A percentile compares a stretch with the other conserved stretches of the same genome.
These are phyloP conservation scores for Eurystomus gularis DNA, from an alignment of 2,113 vertebrate genomes.

Conservation along the genomic window DNA sequence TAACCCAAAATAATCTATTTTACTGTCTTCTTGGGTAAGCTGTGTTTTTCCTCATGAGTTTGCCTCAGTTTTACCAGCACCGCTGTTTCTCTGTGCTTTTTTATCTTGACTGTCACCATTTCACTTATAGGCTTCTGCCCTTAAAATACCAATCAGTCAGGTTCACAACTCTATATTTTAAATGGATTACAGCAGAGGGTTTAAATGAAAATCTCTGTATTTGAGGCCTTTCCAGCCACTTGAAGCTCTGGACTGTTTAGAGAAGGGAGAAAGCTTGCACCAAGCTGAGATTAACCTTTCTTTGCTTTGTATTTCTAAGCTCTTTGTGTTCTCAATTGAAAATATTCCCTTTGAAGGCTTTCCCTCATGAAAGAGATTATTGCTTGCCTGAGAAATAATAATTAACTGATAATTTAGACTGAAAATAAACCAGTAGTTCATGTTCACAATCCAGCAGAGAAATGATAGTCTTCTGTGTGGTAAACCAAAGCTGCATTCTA, in stretches of 20 bases:
- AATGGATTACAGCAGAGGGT: background rate
- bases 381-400: slow-evolving; percentile 32
- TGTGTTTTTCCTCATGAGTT: background rate
- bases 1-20: background rate
- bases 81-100: background rate
- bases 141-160: background rate
- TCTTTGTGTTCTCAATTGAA: slow-evolving; percentile 16
- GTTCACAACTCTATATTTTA: background rate
- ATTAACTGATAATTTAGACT: slow-evolving; percentile 27
- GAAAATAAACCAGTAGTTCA: background rate
- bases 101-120: background rate
- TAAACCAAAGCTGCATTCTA: background rate
- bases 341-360: slow-evolving; percentile 44
- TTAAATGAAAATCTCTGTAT: background rate
- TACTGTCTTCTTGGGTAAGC: background rate
- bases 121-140: background rate
- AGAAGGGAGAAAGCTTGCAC: background rate
- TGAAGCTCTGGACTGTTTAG: background rate
- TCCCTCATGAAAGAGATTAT: background rate
- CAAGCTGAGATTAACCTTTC: slow-evolving; percentile 18
- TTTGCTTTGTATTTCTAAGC: background rate
- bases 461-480: background rate
- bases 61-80: background rate
- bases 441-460: background rate
- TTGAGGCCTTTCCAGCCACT: background rate